A percentile compares a stretch with the other conserved stretches of the same genome.
These are phyloP conservation scores for Rhinoptilus africanus DNA, from an alignment of 2,113 vertebrate species.

Conservation along the genomic window DNA sequence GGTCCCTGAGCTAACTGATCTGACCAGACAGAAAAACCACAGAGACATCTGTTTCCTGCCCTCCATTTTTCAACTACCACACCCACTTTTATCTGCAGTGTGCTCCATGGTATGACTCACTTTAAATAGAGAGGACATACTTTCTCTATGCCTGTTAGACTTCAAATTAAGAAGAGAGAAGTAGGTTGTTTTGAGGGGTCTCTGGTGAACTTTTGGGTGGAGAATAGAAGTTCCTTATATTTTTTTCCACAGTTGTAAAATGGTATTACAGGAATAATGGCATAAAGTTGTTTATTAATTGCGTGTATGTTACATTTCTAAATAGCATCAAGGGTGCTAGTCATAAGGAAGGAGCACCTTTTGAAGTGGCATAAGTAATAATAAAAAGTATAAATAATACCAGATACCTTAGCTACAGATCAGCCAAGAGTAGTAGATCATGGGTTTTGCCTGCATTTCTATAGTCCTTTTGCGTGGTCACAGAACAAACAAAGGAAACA, in stretches of 20 bases:
- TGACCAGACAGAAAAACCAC: conserved; percentile 32
- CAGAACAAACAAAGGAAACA: conserved; percentile 44
- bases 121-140: background rate
- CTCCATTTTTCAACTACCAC: background rate
- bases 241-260: background rate
- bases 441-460: background rate
- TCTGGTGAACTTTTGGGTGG: conserved; percentile 13
- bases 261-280: background rate
- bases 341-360: background rate
- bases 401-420: background rate
- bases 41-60: conserved; percentile 55
- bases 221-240: background rate
- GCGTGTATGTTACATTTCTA: background rate
- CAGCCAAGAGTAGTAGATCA: background rate
- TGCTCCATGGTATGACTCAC: conserved; percentile 23
- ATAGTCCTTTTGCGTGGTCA: background rate
- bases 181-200: background rate
- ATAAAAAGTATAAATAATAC: background rate
- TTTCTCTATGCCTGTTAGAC: background rate
- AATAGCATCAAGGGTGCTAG: background rate
- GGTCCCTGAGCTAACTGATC: background rate
- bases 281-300: background rate
- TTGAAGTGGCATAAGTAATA: background rate
- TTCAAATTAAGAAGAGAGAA: conserved; percentile 5
- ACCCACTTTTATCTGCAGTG: conserved; percentile 44